These are phyloP conservation scores for Choreutis nemorana DNA, from an alignment of 2,888 invertebrate genomes.

Conservation along the genomic window DNA sequence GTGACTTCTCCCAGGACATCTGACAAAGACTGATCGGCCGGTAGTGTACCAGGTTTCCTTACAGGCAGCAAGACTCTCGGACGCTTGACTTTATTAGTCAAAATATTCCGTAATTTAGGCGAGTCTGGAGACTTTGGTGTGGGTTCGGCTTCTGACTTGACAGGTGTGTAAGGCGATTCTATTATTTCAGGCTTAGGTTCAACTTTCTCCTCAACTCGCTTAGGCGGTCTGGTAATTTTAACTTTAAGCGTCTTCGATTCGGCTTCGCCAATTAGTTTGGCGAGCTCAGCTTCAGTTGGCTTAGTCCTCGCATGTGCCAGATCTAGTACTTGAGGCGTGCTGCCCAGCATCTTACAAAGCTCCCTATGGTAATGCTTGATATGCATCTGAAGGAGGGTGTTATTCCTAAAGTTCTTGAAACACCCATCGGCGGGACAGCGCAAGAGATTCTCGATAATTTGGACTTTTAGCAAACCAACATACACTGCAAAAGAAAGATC, in stretches of 20 bases:
- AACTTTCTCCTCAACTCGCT: slow-evolving; percentile 27
- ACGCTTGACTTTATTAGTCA: slow-evolving; percentile 36
- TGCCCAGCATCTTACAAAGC: slow-evolving; percentile 74
- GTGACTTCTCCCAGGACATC: slow-evolving; percentile 16
- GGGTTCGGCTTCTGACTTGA: background rate
- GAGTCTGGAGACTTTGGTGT: slow-evolving; percentile 32
- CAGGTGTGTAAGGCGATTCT: slow-evolving; percentile 10
- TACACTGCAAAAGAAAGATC: slow-evolving; percentile 37
- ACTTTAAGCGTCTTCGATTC: slow-evolving; percentile 37
- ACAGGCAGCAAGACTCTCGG: slow-evolving; percentile 47
- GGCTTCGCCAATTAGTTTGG: slow-evolving; percentile 14
- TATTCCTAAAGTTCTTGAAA: slow-evolving; percentile 89
- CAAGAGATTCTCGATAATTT: slow-evolving; percentile 72
- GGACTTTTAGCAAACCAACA: slow-evolving; percentile 68
- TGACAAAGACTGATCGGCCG: slow-evolving; percentile 14
- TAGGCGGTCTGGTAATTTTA: slow-evolving; percentile 35
- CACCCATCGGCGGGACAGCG: slow-evolving; percentile 85
- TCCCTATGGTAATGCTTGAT: slow-evolving; percentile 94
- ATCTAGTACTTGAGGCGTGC: slow-evolving; percentile 86
- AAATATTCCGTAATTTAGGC: slow-evolving; percentile 41
- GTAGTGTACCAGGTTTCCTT: slow-evolving; percentile 23
- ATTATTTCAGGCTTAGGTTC: slow-evolving; percentile 14
- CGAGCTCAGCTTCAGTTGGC: slow-evolving; percentile 20
- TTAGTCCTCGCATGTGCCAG: slow-evolving; percentile 80
- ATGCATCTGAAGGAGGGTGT: slow-evolving; percentile 90